Base-by-base conservation (phyloP, 1,140 invertebrate species). In the Agrilus planipennis region DNA sequence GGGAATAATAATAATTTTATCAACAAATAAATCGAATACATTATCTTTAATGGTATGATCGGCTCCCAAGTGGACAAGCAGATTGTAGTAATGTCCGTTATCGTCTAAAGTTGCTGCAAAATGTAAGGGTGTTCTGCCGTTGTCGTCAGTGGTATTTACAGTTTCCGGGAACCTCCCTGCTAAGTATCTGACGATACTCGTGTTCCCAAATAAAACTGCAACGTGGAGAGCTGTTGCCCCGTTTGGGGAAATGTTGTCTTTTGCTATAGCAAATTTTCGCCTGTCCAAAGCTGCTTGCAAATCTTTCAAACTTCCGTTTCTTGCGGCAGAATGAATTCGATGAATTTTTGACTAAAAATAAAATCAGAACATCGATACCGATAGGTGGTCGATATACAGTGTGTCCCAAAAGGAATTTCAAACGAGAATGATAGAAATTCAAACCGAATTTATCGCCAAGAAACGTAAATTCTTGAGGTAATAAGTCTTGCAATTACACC, bases 171-270 rank as follows among this genome's bases (percentile, higher is more conserved):
- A 89, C 50, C 86, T 76, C 46, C 73, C 75, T 14, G 73, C 75
- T 51, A 79, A 58, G 64, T 79, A 78, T 57, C 70, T 63, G 3
- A 72, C 65, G 3, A 74, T 57, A 52, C 77, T 74, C 9, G 78
- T 82, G 55, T 81, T 76, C 19, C 81, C 81, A 61, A 82, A 85
- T 41, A 93, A 72, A 0, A 85, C 81, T 6, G 91, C 89, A 34
- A 92, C 90, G 63, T 98, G 93, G 25, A 97, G 66, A 2, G 92
- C 84, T 1, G 89, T 91, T 17, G 89, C 79, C n/a, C 89, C 87
- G 51, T 85, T 80, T 22, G 84, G 74, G 29, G 81, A 83, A 45
- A 76, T 71, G 37, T 72, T 70, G 63, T 93, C 85, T 49, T 83
- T 75, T 5, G 88, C 85, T 28, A 89, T 74, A 6, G 88, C 88